Conservation (phyloP, 2,888 invertebrate species). For the Chrysina gloriosa region DNA sequence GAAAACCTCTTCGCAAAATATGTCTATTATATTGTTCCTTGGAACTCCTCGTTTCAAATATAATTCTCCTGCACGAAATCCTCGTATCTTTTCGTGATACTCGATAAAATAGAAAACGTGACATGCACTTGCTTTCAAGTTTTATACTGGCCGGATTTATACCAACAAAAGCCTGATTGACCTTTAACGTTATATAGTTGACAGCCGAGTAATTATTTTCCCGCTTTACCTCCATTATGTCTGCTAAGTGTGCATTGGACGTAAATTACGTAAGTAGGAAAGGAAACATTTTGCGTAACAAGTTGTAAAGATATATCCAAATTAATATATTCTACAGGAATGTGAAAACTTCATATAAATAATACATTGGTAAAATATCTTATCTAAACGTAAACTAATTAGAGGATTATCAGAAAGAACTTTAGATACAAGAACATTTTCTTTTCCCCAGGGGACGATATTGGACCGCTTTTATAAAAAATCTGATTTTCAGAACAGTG, state of each 20-base stretch:
- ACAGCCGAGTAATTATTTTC: not conserved
- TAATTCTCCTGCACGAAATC: constrained; percentile 22
- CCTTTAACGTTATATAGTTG: not conserved
- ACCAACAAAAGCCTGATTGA: constrained; percentile 10
- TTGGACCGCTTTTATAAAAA: no score
- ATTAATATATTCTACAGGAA: no score
- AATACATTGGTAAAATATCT: no score
- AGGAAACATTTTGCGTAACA: no score
- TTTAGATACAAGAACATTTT: no score
- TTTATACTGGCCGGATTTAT: not conserved
- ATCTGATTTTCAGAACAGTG: no score
- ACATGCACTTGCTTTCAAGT: constrained; percentile 20
- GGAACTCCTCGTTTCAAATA: constrained; percentile 24
- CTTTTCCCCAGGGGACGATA: no score
- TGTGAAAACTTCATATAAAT: no score
- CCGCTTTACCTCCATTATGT: not conserved
- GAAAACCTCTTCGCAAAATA: constrained; percentile 15
- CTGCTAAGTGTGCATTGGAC: not conserved
- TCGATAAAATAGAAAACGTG: constrained; percentile 32
- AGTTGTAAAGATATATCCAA: no score
- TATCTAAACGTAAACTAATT: no score
- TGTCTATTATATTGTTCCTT: constrained; percentile 18
- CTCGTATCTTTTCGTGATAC: constrained; percentile 11
- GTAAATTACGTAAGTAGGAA: no score
- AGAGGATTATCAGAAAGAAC: no score